These are phyloP conservation scores for Empidonax alnorum DNA, from an alignment of 2,113 vertebrate genomes.

Conservation along the genomic window DNA sequence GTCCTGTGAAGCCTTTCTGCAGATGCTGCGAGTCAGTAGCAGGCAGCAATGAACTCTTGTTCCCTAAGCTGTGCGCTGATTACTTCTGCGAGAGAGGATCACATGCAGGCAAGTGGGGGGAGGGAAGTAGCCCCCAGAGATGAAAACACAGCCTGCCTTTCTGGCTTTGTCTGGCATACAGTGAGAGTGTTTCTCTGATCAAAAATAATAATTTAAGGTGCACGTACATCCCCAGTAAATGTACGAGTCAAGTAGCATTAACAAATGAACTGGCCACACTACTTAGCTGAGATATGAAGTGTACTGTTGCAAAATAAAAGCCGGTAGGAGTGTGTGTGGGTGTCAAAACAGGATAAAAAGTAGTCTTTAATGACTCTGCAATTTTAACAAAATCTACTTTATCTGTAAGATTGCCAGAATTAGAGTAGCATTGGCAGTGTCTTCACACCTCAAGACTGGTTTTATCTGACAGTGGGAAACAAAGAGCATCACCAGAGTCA, in stretches of 20 bases:
- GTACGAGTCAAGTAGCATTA: background rate
- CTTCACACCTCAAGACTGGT: background rate
- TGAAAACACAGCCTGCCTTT: conserved; percentile 21
- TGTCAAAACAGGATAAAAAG: background rate
- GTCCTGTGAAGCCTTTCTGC: background rate
- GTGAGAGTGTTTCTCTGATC: background rate
- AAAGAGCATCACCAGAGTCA: background rate
- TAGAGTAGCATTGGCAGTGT: background rate
- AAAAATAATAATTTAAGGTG: background rate
- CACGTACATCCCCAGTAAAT: rapidly evolving
- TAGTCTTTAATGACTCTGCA: background rate
- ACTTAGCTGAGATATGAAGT: background rate
- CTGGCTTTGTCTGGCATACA: background rate
- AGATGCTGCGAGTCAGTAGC: conserved; percentile 13
- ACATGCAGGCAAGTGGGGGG: background rate
- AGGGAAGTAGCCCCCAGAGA: background rate
- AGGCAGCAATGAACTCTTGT: conserved; percentile 42
- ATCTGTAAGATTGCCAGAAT: background rate
- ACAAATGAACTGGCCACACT: background rate
- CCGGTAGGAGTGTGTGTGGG: rapidly evolving
- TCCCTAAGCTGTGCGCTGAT: conserved; percentile 53
- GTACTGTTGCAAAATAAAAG: background rate
- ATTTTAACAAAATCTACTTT: background rate
- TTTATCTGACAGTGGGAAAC: background rate
- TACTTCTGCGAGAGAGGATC: conserved; percentile 37